Percentiles rank a stretch among this genome's conserved stretches.
Conservation (phyloP, 2,797 vertebrate genomes). For the Ispidina picta region DNA sequence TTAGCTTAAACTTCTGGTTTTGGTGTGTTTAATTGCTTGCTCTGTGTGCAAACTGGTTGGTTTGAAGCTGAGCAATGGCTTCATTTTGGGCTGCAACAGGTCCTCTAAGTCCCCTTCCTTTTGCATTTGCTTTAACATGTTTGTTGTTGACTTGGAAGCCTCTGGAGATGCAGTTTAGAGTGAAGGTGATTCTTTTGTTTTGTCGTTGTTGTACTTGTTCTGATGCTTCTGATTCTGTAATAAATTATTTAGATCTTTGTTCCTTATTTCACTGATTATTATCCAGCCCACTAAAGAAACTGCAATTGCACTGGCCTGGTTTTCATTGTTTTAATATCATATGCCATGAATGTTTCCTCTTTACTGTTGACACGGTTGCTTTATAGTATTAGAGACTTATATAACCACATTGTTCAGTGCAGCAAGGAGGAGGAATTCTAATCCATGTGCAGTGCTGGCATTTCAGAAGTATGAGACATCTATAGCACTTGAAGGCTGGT, state of each 20-base stretch:
- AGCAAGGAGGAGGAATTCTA: not conserved
- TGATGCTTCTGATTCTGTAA: not conserved
- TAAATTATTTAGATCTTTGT: conserved; percentile 18
- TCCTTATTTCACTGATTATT: conserved; percentile 35
- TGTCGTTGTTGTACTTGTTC: not conserved
- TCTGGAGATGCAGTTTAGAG: too few species aligned
- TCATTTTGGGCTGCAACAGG: too few species aligned
- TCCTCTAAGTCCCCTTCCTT: too few species aligned
- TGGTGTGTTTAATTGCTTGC: too few species aligned
- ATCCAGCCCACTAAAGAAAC: not conserved
- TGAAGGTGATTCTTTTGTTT: too few species aligned
- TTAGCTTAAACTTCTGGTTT: too few species aligned
- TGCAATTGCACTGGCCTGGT: conserved; percentile 20
- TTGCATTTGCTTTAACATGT: too few species aligned
- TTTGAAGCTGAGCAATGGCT: too few species aligned
- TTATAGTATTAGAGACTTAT: not conserved
- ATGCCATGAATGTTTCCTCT: not conserved
- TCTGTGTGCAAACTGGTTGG: too few species aligned
- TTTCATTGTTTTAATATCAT: conserved; percentile 37
- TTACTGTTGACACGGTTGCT: conserved; percentile 13
- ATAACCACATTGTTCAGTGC: not conserved
- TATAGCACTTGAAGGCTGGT: not conserved
- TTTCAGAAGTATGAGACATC: not conserved
- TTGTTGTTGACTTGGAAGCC: too few species aligned
- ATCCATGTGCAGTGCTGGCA: not conserved